phyloP scores from a whole-genome alignment of 2,888 invertebrate genomes.

The Saturnia pavonia region DNA sequence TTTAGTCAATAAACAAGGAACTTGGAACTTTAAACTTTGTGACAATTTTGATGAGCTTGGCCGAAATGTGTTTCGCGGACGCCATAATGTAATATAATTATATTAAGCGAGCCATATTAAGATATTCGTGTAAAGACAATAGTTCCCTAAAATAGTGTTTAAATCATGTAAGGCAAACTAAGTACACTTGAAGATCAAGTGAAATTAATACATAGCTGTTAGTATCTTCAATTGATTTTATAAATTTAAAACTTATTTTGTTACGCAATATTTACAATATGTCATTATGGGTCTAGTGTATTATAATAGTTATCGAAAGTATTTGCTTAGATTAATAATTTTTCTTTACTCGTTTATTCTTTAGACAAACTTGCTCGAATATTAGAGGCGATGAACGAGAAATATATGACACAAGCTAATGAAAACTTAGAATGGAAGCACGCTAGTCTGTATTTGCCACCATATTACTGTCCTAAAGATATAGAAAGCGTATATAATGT shows the following conservation, averaged over 20 bases:
- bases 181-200: neutral
- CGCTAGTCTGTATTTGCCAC: conserved; percentile 43
- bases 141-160: neutral
- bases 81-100: neutral
- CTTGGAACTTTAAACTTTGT: neutral
- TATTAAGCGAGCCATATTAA: neutral
- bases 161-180: neutral
- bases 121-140: neutral
- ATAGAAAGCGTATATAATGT: conserved; percentile 47
- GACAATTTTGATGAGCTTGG: neutral
- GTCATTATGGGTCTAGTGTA: neutral
- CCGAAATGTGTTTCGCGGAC: neutral
- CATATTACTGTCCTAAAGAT: conserved; percentile 57
- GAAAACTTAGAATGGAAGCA: conserved; percentile 35
- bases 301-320: neutral
- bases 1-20: neutral
- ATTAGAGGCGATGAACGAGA: conserved; percentile 46
- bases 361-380: conserved; percentile 56
- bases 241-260: neutral
- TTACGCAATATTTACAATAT: neutral
- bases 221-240: neutral
- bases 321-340: conserved; percentile 9
- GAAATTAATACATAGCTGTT: neutral
- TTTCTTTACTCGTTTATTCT: conserved; percentile 3
- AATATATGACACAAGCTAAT: conserved; percentile 31